Base-by-base conservation (phyloP, 1,140 invertebrate species). In the Zelostemma sp. region DNA sequence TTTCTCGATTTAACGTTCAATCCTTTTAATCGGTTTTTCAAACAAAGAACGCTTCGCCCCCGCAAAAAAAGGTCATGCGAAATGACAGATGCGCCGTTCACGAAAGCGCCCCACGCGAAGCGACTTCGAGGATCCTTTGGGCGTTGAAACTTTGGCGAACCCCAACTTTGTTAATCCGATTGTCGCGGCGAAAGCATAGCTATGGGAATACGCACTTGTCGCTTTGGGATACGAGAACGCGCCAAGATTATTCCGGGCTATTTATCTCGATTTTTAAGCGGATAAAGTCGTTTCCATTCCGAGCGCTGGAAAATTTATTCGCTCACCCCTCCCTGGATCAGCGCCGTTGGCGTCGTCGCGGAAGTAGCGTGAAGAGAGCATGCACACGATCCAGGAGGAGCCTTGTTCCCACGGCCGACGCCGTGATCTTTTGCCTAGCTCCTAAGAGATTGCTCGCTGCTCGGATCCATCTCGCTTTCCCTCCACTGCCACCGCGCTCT, bases 101-200 rank as follows among this genome's bases (percentile, higher is more conserved):
- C 6, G 25, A 40, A 48, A 31, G 47, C 58, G 51, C 58, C 47
- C 58, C 43, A 17, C 15, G 14, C 9, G 15, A 54, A 54, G 19
- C 31, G 40, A 54, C 33, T 41, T 54, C 12, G 35, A 17, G 1
- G 40, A 16, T 35, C 31, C 18, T 18, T 31, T 16, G 14, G 43
- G 46, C 9, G 47, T 47, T 35, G 11, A 31, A 15, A 21, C 12
- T 43, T 18, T 17, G 43, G 45, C 62, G 48, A 72, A 63, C 73
- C 70, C 56, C 59, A 74, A 79, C 74, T 74, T 79, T 70, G 76
- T 79, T 79, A 79, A 79, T 79, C 77, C 76, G 68, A 79, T 79
- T 79, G 77, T 79, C 78, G 75, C 8, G 38, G 31, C 46, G 60
- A 73, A 64, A 76, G 56, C 49, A 57, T 15, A 62, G 59, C 65